Evolutionary conservation across 2,888 invertebrate genomes (phyloP).

Genomic region (Caenorhabditis sp.): DNA sequence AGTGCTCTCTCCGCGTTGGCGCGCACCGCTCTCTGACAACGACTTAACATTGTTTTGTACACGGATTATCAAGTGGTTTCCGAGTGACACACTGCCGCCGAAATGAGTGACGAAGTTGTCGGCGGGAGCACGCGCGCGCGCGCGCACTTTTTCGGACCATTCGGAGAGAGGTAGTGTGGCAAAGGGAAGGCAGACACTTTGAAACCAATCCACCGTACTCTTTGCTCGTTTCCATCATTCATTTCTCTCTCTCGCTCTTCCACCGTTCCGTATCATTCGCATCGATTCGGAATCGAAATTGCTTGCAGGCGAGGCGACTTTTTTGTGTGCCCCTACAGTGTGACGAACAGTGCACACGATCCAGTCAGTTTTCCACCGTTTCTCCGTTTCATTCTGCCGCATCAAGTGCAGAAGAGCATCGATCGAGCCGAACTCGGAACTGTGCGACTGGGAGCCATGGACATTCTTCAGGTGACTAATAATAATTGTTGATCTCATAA

Average conservation of each 20-base stretch:
- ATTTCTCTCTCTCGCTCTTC: not conserved
- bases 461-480: conserved; percentile 48
- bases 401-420: conserved; percentile 56
- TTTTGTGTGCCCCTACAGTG: conserved; percentile 53
- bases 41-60: conserved; percentile 64
- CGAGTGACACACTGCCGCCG: conserved; percentile 35
- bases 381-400: conserved; percentile 52
- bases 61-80: conserved; percentile 64
- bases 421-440: conserved; percentile 17
- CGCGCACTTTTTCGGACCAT: conserved; percentile 37
- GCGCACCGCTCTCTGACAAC: conserved; percentile 42
- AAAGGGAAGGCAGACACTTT: no score
- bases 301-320: conserved; percentile 55
- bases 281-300: not conserved
- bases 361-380: conserved; percentile 48
- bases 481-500: not conserved
- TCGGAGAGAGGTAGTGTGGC: not conserved
- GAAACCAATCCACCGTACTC: no score
- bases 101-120: conserved; percentile 37
- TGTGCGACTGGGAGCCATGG: conserved; percentile 19
- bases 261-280: no score
- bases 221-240: conserved; percentile 12
- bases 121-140: no score
- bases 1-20: conserved; percentile 42
- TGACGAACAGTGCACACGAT: conserved; percentile 61